These are phyloP conservation scores for Sinonovacula constricta DNA, from an alignment of 1,140 invertebrate species.

Conservation along the genomic window DNA sequence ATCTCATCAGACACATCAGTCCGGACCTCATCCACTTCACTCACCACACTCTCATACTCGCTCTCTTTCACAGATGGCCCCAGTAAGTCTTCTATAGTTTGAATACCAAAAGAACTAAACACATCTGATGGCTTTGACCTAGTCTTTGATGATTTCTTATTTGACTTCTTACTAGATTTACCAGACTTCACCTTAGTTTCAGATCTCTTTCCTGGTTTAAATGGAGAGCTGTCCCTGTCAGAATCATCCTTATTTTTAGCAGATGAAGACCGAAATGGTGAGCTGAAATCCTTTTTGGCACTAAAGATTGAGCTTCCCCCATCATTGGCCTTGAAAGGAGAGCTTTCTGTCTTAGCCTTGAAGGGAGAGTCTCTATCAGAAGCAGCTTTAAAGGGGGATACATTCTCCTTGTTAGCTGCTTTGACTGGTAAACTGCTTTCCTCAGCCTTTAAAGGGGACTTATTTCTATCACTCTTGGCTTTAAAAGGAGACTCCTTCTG, in stretches of 20 bases:
- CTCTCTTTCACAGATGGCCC: slow-evolving; percentile 38
- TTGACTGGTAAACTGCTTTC: background rate
- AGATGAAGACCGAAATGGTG: slow-evolving; percentile 15
- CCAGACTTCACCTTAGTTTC: too few species aligned
- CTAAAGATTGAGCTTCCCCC: slow-evolving; percentile 19
- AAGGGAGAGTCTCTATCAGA: slow-evolving; percentile 18
- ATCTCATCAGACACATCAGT: slow-evolving; percentile 48
- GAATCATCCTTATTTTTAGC: slow-evolving; percentile 3
- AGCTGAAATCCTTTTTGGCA: slow-evolving; percentile 3
- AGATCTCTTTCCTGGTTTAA: slow-evolving; percentile 26
- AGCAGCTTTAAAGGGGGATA: slow-evolving; percentile 30
- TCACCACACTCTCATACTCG: slow-evolving; percentile 37
- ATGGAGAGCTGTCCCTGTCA: slow-evolving; percentile 2
- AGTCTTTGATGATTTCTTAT: slow-evolving; percentile 11
- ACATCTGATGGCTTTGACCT: slow-evolving; percentile 33
- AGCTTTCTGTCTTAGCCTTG: slow-evolving; percentile 5
- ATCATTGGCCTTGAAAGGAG: slow-evolving; percentile 44
- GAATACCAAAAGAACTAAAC: slow-evolving; percentile 59
- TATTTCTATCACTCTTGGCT: slow-evolving; percentile 1
- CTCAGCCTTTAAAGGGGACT: slow-evolving; percentile 35
- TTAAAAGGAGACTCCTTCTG: slow-evolving; percentile 31
- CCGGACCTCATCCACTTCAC: slow-evolving; percentile 30
- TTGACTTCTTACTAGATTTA: slow-evolving; percentile 27
- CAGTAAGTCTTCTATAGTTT: slow-evolving; percentile 63
- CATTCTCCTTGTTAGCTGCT: slow-evolving; percentile 6